Evolutionary conservation across 1,140 invertebrate genomes (phyloP), one percentile per base, ranked within the genome.

Genomic region (Brachystomella parvula): DNA sequence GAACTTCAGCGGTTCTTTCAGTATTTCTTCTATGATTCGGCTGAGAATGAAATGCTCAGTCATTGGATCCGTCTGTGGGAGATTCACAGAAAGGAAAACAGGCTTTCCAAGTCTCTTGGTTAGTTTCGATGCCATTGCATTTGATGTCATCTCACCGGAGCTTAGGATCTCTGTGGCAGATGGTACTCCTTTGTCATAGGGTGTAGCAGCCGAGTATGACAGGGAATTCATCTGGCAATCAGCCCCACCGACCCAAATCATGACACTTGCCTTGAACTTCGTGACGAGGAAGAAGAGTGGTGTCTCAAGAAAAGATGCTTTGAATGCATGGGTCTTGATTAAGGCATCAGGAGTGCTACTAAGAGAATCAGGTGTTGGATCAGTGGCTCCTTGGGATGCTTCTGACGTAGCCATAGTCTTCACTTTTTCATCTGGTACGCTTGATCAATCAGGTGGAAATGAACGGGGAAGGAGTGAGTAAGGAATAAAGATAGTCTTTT

Each of bases 61-160:
- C 9, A 24, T 19, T 6, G 12, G 12, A 53, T 53, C 49, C 24
- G 49, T 53, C 3, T 53, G 15, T 26, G 31, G 49, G 15, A 70
- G 19, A 53, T 70, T 70, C 44, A 61, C 63, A 19, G 68, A 70
- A n/a, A 70, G 47, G 49, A 66, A 70, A 9, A 70, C 65, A 19
- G 69, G 69, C 31, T 70, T 70, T n/a, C 61, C 61, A 19, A 67
- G 47, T 21, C 49, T 53, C 58, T 64, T 65, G 1, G 65, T 56
- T 2, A 70, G 44, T 62, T 66, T 67, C 2, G 58, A 31, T 30
- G 69, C 65, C 28, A 70, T n/a, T 15, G 32, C 56, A 47, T 58
- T 61, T 29, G 61, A 68, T 15, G 47, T 44, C 33, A 57, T 63
- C 19, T 70, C 65, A 2, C 59, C 58, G 6, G 49, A 9, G 9